Percentiles rank a stretch among this genome's conserved stretches.
Evolutionary conservation across 2,797 vertebrate genomes (phyloP).

Genomic region (Spondyliosoma cantharus): DNA sequence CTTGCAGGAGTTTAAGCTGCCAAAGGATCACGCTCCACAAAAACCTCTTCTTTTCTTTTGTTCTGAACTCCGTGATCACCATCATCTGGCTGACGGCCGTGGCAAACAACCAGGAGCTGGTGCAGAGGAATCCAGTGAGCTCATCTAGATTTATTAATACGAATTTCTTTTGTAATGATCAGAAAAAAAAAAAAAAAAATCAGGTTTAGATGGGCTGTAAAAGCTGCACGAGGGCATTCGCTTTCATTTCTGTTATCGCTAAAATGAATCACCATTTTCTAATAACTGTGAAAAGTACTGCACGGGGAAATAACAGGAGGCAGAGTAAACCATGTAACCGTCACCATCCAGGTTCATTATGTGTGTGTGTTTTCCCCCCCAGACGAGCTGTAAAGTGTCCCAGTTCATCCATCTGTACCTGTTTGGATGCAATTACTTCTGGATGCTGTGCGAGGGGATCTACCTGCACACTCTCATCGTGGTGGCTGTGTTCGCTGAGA

Average conservation of each 20-base stretch:
- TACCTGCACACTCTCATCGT: slow-evolving; percentile 98
- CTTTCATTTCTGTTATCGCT: not conserved
- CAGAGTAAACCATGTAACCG: not conserved
- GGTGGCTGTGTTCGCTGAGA: slow-evolving; percentile 97
- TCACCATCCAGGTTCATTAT: not conserved
- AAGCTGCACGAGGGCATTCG: not conserved
- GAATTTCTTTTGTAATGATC: not conserved
- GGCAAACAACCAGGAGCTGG: slow-evolving; percentile 93
- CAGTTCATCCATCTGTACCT: slow-evolving; percentile 95
- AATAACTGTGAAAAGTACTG: not conserved
- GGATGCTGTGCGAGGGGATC: slow-evolving; percentile 99
- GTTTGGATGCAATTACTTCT: slow-evolving; percentile 98
- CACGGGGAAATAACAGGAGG: not conserved
- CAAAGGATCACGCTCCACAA: slow-evolving; percentile 98
- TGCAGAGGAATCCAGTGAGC: slow-evolving; percentile 95
- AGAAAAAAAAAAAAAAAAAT: no score
- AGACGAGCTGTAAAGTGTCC: slow-evolving; percentile 95
- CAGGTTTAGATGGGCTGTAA: not conserved
- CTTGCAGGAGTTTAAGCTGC: slow-evolving; percentile 94
- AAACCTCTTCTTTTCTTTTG: slow-evolving; percentile 97
- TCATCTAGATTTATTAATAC: not conserved
- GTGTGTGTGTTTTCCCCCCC: slow-evolving; percentile 17
- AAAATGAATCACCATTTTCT: not conserved
- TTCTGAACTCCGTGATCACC: slow-evolving; percentile 94
- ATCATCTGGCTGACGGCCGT: slow-evolving; percentile 92